These are phyloP conservation scores for Pholis gunnellus DNA, from an alignment of 2,113 vertebrate species.

Conservation along the genomic window DNA sequence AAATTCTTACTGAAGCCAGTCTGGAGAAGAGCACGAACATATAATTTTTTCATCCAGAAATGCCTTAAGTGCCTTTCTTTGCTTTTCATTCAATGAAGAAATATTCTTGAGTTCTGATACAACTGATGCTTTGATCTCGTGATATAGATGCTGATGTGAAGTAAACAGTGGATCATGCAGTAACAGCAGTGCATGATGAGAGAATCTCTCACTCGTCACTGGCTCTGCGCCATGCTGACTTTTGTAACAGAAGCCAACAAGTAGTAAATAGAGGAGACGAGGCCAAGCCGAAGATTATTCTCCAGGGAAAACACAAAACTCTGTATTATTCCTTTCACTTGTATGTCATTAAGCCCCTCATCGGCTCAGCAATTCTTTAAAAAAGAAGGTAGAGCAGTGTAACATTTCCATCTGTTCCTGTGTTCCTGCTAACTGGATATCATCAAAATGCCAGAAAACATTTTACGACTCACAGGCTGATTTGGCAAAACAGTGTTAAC, in stretches of 20 bases:
- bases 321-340: not conserved
- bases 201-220: constrained; percentile 19
- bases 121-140: not conserved
- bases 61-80: too few species aligned
- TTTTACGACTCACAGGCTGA: constrained; percentile 47
- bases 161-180: not conserved
- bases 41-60: too few species aligned
- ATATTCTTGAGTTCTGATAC: too few species aligned
- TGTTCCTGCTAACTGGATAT: constrained; percentile 2
- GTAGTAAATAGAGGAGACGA: constrained; percentile 35
- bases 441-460: constrained; percentile 34
- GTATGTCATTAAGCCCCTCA: constrained; percentile 1
- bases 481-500: constrained; percentile 24
- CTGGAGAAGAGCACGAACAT: too few species aligned
- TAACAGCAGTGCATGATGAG: constrained; percentile 2
- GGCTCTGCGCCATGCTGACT: constrained; percentile 27
- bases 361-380: not conserved
- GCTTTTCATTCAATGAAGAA: too few species aligned
- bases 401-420: constrained; percentile 33
- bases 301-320: constrained; percentile 10
- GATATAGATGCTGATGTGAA: constrained; percentile 6
- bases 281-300: not conserved
- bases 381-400: not conserved
- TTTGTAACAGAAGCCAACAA: constrained; percentile 25
- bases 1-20: too few species aligned